Evolutionary conservation across 2,113 vertebrate genomes (phyloP).

Genomic region (Fulmarus glacialis): DNA sequence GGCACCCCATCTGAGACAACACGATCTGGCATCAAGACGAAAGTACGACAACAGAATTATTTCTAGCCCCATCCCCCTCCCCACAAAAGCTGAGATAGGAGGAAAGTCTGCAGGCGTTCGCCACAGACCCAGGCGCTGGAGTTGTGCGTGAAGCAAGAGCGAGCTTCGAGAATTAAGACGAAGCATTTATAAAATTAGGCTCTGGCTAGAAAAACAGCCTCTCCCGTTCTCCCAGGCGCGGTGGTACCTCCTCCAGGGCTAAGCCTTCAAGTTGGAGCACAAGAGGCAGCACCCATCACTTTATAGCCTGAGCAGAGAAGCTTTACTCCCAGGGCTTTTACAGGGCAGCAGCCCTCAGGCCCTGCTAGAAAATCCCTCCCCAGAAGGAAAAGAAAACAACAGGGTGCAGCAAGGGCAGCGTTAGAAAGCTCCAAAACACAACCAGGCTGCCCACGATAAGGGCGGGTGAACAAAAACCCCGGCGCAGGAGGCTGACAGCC

Average conservation of each 20-base stretch:
- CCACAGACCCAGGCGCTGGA: background rate
- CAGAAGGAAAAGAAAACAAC: background rate
- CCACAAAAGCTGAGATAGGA: background rate
- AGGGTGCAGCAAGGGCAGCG: background rate
- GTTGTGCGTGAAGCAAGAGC: background rate
- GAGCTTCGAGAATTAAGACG: background rate
- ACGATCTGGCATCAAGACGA: background rate
- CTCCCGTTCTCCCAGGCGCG: background rate
- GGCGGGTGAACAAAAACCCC: background rate
- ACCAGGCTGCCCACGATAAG: background rate
- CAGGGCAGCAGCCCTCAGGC: background rate
- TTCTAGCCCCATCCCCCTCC: background rate
- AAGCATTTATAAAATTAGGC: background rate
- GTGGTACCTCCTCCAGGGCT: background rate
- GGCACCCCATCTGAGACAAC: background rate
- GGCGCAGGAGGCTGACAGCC: background rate
- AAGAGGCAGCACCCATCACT: slow-evolving; percentile 6
- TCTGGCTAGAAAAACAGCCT: background rate
- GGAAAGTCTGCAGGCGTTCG: slow-evolving; percentile 10
- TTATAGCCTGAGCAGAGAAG: background rate
- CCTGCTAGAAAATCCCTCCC: slow-evolving; percentile 15
- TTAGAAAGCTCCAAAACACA: background rate
- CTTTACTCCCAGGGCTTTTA: background rate
- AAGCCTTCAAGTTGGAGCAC: slow-evolving; percentile 15
- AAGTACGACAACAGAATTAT: background rate